Evolutionary conservation across 1,140 invertebrate genomes (phyloP).

Genomic region (Drosophila subpulchrella): DNA sequence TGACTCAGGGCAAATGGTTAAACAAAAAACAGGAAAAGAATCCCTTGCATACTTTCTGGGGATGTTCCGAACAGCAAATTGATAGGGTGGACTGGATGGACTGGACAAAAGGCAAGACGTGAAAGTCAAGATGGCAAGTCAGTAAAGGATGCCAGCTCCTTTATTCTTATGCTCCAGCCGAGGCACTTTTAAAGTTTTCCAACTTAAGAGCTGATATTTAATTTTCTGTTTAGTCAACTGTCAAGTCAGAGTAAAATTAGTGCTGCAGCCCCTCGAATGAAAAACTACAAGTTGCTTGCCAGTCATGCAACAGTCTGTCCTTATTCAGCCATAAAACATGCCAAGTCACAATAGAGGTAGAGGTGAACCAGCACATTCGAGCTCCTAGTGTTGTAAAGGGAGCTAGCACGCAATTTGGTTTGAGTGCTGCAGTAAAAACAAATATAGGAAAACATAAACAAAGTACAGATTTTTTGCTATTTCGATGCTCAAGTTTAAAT

Average conservation of each 20-base stretch:
- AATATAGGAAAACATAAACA: neutral
- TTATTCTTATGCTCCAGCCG: neutral
- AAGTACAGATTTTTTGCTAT: no score
- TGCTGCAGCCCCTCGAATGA: conserved; percentile 52
- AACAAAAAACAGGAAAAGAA: conserved; percentile 24
- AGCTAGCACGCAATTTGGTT: conserved; percentile 1
- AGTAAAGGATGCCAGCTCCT: conserved; percentile 3
- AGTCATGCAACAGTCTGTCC: conserved; percentile 67
- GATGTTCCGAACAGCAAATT: conserved; percentile 45
- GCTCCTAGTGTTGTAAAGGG: neutral
- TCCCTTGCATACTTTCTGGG: conserved; percentile 45
- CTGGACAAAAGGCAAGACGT: conserved; percentile 11
- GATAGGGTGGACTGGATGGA: conserved; percentile 15
- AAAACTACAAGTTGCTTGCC: conserved; percentile 34
- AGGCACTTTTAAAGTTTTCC: conserved; percentile 31
- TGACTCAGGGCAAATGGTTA: conserved; percentile 32
- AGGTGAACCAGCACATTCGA: conserved; percentile 19
- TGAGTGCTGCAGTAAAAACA: neutral
- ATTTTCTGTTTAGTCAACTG: conserved; percentile 57
- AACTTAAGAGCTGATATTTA: conserved; percentile 1
- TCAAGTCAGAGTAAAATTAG: conserved; percentile 76
- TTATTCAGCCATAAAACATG: conserved; percentile 42
- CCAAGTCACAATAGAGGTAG: conserved; percentile 48
- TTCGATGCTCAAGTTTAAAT: neutral
- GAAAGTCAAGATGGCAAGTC: conserved; percentile 29